Conservation (phyloP, 2,113 vertebrate genomes). For the Thunnus maccoyii region DNA sequence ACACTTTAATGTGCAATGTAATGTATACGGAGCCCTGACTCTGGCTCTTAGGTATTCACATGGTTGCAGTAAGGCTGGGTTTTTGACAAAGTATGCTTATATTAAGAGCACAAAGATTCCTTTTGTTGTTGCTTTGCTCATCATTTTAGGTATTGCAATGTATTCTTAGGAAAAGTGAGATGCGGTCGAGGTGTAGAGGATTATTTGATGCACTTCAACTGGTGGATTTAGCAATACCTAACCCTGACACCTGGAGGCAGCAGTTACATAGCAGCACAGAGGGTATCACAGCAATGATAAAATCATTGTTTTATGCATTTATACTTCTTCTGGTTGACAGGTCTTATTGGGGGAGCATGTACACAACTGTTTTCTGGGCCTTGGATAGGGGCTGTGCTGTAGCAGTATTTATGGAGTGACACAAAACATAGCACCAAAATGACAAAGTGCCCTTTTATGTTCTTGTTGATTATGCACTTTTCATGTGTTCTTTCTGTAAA, state of each 20-base stretch:
- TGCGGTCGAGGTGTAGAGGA: not conserved
- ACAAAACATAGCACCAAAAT: constrained; percentile 77
- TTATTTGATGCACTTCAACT: constrained; percentile 25
- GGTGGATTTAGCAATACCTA: constrained; percentile 35
- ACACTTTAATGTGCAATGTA: constrained; percentile 65
- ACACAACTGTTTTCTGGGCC: constrained; percentile 62
- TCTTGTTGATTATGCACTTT: constrained; percentile 80
- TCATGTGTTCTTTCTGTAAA: constrained; percentile 59
- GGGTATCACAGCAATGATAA: constrained; percentile 9
- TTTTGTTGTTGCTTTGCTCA: constrained; percentile 28
- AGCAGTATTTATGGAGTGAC: constrained; percentile 80
- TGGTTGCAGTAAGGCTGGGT: constrained; percentile 34
- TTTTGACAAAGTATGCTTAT: constrained; percentile 26
- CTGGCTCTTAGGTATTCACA: constrained; percentile 39
- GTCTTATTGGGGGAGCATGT: constrained; percentile 65
- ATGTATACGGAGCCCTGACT: constrained; percentile 33
- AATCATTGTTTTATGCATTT: constrained; percentile 37
- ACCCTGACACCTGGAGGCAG: constrained; percentile 47
- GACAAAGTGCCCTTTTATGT: constrained; percentile 82
- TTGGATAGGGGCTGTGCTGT: constrained; percentile 71
- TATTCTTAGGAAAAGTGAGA: not conserved
- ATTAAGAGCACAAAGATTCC: constrained; percentile 36
- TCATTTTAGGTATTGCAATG: constrained; percentile 24
- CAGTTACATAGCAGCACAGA: constrained; percentile 18
- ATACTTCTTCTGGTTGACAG: constrained; percentile 51